Evolutionary conservation across 1,140 invertebrate genomes (phyloP).

Genomic region (Agrilus planipennis): DNA sequence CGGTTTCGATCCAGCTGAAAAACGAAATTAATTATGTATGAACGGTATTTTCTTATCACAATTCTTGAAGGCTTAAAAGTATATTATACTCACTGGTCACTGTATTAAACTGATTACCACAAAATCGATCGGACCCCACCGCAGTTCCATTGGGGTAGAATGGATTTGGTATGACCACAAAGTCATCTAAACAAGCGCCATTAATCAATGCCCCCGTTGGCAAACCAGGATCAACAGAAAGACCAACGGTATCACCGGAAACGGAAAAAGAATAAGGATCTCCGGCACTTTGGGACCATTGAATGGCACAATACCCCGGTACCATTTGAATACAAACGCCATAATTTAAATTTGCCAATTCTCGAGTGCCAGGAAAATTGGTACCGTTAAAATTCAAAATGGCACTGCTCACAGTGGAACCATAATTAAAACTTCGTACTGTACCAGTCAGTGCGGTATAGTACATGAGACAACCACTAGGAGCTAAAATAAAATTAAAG

Average conservation of each 20-base stretch:
- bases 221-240: slow-evolving; percentile 42
- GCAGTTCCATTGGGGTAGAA: slow-evolving; percentile 31
- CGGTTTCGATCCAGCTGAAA: slow-evolving; percentile 49
- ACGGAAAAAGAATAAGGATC: slow-evolving; percentile 56
- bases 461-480: slow-evolving; percentile 70
- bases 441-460: slow-evolving; percentile 49
- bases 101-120: slow-evolving; percentile 53
- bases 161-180: slow-evolving; percentile 53
- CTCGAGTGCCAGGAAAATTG: slow-evolving; percentile 46
- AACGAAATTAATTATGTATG: not conserved
- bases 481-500: slow-evolving; percentile 40
- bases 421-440: slow-evolving; percentile 68
- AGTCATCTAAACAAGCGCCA: slow-evolving; percentile 52
- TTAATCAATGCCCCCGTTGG: slow-evolving; percentile 42
- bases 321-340: slow-evolving; percentile 57
- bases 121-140: slow-evolving; percentile 51
- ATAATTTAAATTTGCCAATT: slow-evolving; percentile 63
- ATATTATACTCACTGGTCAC: slow-evolving; percentile 46
- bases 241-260: slow-evolving; percentile 41
- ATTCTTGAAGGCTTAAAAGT: not conserved
- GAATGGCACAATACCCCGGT: slow-evolving; percentile 52
- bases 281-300: slow-evolving; percentile 42
- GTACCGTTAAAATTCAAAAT: slow-evolving; percentile 33
- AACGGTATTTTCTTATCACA: not conserved
- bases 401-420: slow-evolving; percentile 33